Evolutionary conservation across 1,140 invertebrate genomes (phyloP).

Genomic region (Drosophila micromelanica): DNA sequence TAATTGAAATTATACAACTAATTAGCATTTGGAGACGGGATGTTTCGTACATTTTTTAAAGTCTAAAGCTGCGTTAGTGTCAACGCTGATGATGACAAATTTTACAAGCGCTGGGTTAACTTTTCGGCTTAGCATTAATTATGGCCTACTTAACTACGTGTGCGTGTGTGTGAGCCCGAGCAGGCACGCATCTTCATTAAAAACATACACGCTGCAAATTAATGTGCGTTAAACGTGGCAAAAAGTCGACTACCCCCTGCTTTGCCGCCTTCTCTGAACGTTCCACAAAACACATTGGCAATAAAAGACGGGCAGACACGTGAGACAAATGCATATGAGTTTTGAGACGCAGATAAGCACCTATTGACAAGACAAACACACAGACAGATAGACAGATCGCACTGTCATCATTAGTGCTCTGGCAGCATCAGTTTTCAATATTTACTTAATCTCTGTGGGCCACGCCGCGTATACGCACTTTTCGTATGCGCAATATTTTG

Average conservation of each 20-base stretch:
- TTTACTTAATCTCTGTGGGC: constrained; percentile 9
- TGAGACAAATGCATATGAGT: constrained; percentile 79
- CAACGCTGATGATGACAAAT: constrained; percentile 51
- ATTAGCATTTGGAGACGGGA: constrained; percentile 41
- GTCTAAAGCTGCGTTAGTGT: constrained; percentile 30
- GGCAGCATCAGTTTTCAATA: neutral
- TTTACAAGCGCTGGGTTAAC: constrained; percentile 65
- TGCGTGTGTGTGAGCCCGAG: constrained; percentile 4
- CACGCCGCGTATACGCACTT: constrained; percentile 40
- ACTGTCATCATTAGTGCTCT: neutral
- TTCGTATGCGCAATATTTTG: constrained; percentile 40
- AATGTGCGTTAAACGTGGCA: constrained; percentile 69
- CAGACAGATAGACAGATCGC: constrained; percentile 11
- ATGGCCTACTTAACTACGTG: constrained; percentile 41
- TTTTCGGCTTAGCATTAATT: constrained; percentile 77
- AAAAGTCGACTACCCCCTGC: too few species aligned
- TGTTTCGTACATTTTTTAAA: constrained; percentile 35
- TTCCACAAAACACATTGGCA: constrained; percentile 47
- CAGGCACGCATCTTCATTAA: constrained; percentile 74
- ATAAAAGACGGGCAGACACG: constrained; percentile 69
- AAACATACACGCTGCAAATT: constrained; percentile 76
- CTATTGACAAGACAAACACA: constrained; percentile 60
- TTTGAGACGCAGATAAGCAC: constrained; percentile 31
- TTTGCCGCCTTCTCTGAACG: neutral
- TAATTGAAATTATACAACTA: constrained; percentile 66